These are phyloP conservation scores for Monodelphis domestica DNA, from an alignment of 2,797 vertebrate species.

Conservation along the genomic window DNA sequence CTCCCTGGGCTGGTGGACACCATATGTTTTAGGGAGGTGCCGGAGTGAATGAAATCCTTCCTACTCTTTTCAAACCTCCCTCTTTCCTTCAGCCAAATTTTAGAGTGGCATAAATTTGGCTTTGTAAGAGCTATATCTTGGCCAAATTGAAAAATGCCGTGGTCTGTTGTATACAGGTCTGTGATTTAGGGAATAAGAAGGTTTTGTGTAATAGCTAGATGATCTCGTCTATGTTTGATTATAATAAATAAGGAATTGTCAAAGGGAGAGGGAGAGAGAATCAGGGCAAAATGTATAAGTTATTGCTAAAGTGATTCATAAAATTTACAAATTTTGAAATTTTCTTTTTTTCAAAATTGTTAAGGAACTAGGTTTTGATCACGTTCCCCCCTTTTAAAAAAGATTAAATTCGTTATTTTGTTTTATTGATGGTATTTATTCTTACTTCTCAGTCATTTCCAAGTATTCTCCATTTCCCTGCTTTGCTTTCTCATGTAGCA, in stretches of 20 bases:
- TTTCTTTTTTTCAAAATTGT: conserved; percentile 30
- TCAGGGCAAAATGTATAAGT: conserved; percentile 22
- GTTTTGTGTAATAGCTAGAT: conserved; percentile 45
- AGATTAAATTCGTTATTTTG: background rate
- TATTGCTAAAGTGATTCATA: conserved; percentile 55
- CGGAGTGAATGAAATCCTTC: conserved; percentile 75
- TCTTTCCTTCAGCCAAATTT: conserved; percentile 54
- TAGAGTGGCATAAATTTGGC: conserved; percentile 65
- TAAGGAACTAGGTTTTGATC: conserved; percentile 33
- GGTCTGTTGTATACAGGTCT: conserved; percentile 47
- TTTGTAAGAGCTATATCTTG: conserved; percentile 49
- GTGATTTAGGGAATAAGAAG: conserved; percentile 45
- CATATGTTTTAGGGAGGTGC: conserved; percentile 77
- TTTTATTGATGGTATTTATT: background rate
- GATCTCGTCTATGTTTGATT: conserved; percentile 26
- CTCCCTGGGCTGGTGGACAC: conserved; percentile 69
- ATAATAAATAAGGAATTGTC: background rate
- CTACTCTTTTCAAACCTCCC: conserved; percentile 63
- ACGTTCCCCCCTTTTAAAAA: background rate
- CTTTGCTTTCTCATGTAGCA: background rate
- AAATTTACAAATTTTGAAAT: conserved; percentile 32
- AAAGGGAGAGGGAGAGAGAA: conserved; percentile 8
- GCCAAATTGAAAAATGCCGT: conserved; percentile 49
- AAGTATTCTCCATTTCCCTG: background rate
- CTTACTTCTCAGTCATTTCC: background rate